A percentile compares a stretch with the other conserved stretches of the same genome.
These are phyloP conservation scores for Neogobius melanostomus DNA, from an alignment of 2,113 vertebrate genomes.

Conservation along the genomic window DNA sequence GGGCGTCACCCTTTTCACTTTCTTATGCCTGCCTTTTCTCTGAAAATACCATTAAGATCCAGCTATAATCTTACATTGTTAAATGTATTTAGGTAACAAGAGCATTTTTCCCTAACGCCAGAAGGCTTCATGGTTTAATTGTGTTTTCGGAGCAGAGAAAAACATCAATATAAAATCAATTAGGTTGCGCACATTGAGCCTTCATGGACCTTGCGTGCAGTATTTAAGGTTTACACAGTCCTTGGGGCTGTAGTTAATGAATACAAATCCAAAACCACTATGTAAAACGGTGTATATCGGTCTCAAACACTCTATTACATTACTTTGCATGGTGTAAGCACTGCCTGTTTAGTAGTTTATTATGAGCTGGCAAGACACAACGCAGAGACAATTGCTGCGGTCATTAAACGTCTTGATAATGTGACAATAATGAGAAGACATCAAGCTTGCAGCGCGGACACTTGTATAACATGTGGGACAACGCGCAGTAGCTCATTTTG, in stretches of 20 bases:
- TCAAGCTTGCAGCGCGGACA: not conserved
- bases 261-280: conserved; percentile 1
- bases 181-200: conserved; percentile 8
- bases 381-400: not conserved
- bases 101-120: not conserved
- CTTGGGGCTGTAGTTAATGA: not conserved
- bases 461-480: not conserved
- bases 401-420: conserved; percentile 1
- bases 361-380: not conserved
- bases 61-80: not conserved
- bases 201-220: conserved; percentile 11
- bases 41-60: not conserved
- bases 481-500: not conserved
- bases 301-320: not conserved
- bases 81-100: not conserved
- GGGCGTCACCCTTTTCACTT: too few species aligned
- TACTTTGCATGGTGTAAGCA: not conserved
- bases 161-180: conserved; percentile 8
- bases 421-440: not conserved
- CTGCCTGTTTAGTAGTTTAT: not conserved
- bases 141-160: conserved; percentile 13
- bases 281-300: not conserved
- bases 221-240: conserved; percentile 9
- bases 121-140: not conserved
- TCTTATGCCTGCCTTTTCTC: not conserved